Evolutionary conservation across 2,797 vertebrate genomes (phyloP), one percentile per base, ranked within the genome.

Genomic region (Valencia hispanica): DNA sequence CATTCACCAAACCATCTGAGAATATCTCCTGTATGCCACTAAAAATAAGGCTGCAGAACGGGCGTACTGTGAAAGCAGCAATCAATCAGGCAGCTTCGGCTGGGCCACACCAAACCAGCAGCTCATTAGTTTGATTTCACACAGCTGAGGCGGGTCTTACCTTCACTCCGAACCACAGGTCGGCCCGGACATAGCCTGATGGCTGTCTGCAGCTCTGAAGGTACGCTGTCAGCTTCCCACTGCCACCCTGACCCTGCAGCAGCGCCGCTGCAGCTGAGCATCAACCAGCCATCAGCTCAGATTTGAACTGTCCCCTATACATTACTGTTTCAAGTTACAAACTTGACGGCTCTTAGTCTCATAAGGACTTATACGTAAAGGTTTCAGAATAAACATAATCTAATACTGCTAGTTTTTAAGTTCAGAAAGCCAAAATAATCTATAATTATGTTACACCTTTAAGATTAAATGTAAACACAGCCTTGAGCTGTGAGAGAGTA

Each of bases 111-210:
- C 3, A 4, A 65, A 71, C 79, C 80, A 71, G 77, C 55, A 70
- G 84, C 91, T 88, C 6, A 74, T 90, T 90, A 88, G 80, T 77
- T 78, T 80, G 83, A 84, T 73, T 79, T 80, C 76, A 82, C 83
- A 85, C 88, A 87, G 87, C 83, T 79, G 88, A 85, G 81, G 82
- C 1, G 36, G 34, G 66, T 45, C 81, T 53, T 79, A 65, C 77
- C 83, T 51, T n/a, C 14, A 63, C 27, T 74, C 79, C 43, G 75
- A 80, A 78, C 74, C n/a, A 30, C 72, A 17, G 68, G 86, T 68
- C 18, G 8, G 70, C 43, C 63, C 14, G 69, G 74, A 70, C 18
- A n/a, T 39, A 75, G 57, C 51, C 36, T 0, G 22, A 61, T 39
- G 55, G 81, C 72, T 70, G 81, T 83, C 63, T 70, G 82, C 69